Evolutionary conservation across 2,797 vertebrate genomes (phyloP).

Genomic region (Clarias laeviceps): DNA sequence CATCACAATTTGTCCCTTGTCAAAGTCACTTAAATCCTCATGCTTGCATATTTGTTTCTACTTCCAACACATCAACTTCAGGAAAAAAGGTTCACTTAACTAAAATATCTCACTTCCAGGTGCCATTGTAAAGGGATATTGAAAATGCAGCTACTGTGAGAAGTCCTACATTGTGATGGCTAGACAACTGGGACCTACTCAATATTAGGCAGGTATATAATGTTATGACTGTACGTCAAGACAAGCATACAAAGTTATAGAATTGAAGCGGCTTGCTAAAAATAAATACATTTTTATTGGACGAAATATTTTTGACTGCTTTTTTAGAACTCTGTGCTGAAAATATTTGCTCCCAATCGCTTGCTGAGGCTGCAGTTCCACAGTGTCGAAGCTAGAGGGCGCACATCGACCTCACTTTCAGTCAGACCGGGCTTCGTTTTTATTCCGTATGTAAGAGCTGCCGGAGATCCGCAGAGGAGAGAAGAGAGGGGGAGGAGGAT

Average conservation of each 20-base stretch:
- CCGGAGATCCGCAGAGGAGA: neutral
- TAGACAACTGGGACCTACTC: too few relatives aligned
- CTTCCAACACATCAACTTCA: too few relatives aligned
- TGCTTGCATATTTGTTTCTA: too few relatives aligned
- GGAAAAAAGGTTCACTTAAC: too few relatives aligned
- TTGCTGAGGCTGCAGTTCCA: conserved; percentile 44
- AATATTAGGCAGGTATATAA: too few relatives aligned
- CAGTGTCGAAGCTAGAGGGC: conserved; percentile 65
- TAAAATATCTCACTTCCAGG: too few relatives aligned
- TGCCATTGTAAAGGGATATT: too few relatives aligned
- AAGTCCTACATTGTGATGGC: too few relatives aligned
- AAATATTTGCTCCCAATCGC: neutral
- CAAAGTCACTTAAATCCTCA: too few relatives aligned
- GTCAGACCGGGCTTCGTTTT: neutral
- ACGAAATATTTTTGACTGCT: neutral
- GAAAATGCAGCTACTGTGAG: too few relatives aligned
- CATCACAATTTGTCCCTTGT: too few relatives aligned
- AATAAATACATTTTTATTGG: neutral
- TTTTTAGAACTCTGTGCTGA: neutral
- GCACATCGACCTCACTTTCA: conserved; percentile 50
- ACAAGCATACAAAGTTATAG: neutral
- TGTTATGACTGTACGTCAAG: neutral
- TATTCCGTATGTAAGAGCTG: neutral
- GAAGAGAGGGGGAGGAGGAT: neutral
- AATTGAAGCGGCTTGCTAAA: neutral